These are phyloP conservation scores for Coryphaenoides rupestris DNA, from an alignment of 2,113 vertebrate species.

Conservation along the genomic window DNA sequence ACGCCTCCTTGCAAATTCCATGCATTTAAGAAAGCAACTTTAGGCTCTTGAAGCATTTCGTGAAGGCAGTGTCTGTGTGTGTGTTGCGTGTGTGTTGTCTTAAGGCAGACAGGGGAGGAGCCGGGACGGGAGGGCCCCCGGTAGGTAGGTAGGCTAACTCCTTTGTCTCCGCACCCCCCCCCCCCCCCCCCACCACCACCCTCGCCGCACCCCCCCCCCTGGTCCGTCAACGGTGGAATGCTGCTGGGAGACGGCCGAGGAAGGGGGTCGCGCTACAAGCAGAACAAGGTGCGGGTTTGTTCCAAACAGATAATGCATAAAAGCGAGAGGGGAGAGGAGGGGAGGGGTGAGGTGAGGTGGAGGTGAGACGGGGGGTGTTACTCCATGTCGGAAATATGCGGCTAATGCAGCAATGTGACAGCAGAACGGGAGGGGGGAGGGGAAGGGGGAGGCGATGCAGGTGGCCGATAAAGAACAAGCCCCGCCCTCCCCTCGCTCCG, in stretches of 20 bases:
- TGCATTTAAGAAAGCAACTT: constrained; percentile 20
- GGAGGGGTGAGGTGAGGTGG: no score
- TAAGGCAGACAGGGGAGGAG: constrained; percentile 23
- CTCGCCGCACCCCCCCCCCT: no score
- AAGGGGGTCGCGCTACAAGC: constrained; percentile 29
- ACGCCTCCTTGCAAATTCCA: constrained; percentile 30
- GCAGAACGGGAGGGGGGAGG: no score
- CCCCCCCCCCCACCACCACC: no score
- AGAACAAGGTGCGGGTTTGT: constrained; percentile 38
- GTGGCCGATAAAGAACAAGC: constrained; percentile 21
- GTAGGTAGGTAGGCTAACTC: no score
- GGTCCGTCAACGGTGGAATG: constrained; percentile 31
- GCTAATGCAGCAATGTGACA: constrained; percentile 2
- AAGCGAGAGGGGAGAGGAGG: not conserved
- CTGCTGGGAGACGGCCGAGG: constrained; percentile 1
- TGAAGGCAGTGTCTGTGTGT: constrained; percentile 14
- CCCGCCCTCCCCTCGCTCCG: no score
- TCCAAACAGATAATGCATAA: constrained; percentile 9
- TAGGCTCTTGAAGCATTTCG: constrained; percentile 24
- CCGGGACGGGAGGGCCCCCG: no score
- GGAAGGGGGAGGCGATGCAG: constrained; percentile 7
- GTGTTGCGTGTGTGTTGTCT: constrained; percentile 48
- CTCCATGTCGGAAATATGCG: not conserved
- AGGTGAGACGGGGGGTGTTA: constrained; percentile 1
- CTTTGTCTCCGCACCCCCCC: constrained; percentile 46